These are phyloP conservation scores for Netelia inedita DNA, from an alignment of 2,888 invertebrate species.

Conservation along the genomic window DNA sequence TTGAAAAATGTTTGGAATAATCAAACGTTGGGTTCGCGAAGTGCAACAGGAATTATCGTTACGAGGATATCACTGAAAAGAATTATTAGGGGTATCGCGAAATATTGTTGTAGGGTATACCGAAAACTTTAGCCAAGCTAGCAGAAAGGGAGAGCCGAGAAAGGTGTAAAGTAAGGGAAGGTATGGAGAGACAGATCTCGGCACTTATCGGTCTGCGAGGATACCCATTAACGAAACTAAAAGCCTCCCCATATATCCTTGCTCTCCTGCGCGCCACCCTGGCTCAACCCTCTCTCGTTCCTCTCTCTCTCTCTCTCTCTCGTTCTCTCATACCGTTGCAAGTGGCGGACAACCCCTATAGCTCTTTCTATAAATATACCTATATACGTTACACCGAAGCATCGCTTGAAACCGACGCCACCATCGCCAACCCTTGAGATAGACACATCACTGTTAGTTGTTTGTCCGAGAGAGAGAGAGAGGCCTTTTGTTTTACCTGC, in stretches of 20 bases:
- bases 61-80: no score
- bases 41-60: background rate
- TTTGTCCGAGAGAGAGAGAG: slow-evolving; percentile 74
- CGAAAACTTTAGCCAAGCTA: background rate
- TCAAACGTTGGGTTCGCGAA: background rate
- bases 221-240: slow-evolving; percentile 85
- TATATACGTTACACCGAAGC: slow-evolving; percentile 18
- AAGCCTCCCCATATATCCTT: slow-evolving; percentile 84
- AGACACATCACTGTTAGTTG: slow-evolving; percentile 83
- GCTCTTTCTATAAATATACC: background rate
- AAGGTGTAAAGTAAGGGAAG: slow-evolving; percentile 84
- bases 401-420: slow-evolving; percentile 40
- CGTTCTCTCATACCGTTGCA: slow-evolving; percentile 68
- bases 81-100: background rate
- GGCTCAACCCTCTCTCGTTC: slow-evolving; percentile 74
- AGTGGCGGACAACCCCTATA: slow-evolving; percentile 68
- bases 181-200: slow-evolving; percentile 83
- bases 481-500: slow-evolving; percentile 81
- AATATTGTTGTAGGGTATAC: background rate
- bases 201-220: slow-evolving; percentile 85
- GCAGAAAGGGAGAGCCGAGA: slow-evolving; percentile 62
- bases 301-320: slow-evolving; percentile 70
- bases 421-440: slow-evolving; percentile 77
- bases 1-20: background rate
- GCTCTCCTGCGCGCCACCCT: slow-evolving; percentile 68